These are phyloP conservation scores for Sus cebifrons DNA, from an alignment of 2,797 vertebrate genomes.

Conservation along the genomic window DNA sequence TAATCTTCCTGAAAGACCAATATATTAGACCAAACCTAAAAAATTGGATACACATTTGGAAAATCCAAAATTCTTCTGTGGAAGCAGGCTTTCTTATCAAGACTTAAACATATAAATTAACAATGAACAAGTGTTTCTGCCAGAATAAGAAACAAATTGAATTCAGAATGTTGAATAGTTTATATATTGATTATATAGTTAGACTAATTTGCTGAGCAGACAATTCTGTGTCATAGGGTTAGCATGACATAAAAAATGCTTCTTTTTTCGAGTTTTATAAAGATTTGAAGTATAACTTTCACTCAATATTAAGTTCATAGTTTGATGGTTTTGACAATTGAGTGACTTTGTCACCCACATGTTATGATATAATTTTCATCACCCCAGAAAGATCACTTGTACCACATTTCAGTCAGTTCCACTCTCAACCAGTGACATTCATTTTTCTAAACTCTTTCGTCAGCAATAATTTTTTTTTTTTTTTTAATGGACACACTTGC, in stretches of 20 bases:
- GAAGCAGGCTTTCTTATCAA: background rate
- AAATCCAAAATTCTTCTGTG: background rate
- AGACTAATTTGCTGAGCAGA: background rate
- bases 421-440: background rate
- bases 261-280: background rate
- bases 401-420: background rate
- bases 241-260: background rate
- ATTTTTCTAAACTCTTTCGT: background rate
- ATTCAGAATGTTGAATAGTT: background rate
- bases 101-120: background rate
- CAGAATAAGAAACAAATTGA: background rate
- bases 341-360: background rate
- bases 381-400: background rate
- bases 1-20: background rate
- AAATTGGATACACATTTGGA: background rate
- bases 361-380: background rate
- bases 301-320: background rate
- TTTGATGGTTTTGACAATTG: background rate
- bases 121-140: background rate
- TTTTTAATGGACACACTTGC: no score
- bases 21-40: background rate
- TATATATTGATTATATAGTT: background rate
- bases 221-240: background rate
- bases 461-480: no score
- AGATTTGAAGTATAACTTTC: background rate